Percentiles rank a stretch among this genome's conserved stretches.
Evolutionary conservation across 2,888 invertebrate species (phyloP).

Genomic region (Hemistola chrysoprasaria): DNA sequence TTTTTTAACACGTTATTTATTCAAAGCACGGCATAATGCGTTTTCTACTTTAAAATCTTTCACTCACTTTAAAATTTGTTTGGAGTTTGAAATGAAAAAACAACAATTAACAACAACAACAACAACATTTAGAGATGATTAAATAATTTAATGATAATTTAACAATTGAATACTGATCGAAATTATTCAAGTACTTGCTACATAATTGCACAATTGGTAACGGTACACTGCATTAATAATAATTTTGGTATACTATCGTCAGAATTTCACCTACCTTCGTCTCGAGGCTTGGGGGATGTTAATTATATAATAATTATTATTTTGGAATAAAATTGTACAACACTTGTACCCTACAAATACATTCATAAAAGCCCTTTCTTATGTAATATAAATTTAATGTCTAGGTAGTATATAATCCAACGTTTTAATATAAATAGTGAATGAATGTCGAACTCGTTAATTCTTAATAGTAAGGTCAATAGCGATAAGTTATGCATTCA

Average conservation of each 20-base stretch:
- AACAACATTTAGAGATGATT: slow-evolving; percentile 54
- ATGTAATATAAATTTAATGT: slow-evolving; percentile 17
- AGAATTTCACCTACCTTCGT: no score
- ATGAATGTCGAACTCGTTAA: slow-evolving; percentile 11
- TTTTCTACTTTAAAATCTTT: no score
- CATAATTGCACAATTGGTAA: slow-evolving; percentile 60
- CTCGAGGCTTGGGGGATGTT: no score
- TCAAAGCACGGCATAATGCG: no score
- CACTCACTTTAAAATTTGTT: no score
- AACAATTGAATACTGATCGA: slow-evolving; percentile 74
- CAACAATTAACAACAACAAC: no score
- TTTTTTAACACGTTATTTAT: no score
- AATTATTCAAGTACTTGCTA: slow-evolving; percentile 51
- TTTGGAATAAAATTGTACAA: slow-evolving; percentile 3
- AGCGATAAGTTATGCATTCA: slow-evolving; percentile 1
- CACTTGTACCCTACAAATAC: slow-evolving; percentile 5
- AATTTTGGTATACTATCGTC: neutral
- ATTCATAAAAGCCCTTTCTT: slow-evolving; percentile 15
- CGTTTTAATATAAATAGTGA: slow-evolving; percentile 10
- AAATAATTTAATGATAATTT: slow-evolving; percentile 73
- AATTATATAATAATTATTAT: neutral
- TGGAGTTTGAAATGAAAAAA: no score
- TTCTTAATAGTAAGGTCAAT: slow-evolving; percentile 5
- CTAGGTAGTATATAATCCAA: slow-evolving; percentile 20
- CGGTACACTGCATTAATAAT: slow-evolving; percentile 24